Base-by-base conservation (phyloP, 2,797 vertebrate species). In the Orientallactaga sibirica region DNA sequence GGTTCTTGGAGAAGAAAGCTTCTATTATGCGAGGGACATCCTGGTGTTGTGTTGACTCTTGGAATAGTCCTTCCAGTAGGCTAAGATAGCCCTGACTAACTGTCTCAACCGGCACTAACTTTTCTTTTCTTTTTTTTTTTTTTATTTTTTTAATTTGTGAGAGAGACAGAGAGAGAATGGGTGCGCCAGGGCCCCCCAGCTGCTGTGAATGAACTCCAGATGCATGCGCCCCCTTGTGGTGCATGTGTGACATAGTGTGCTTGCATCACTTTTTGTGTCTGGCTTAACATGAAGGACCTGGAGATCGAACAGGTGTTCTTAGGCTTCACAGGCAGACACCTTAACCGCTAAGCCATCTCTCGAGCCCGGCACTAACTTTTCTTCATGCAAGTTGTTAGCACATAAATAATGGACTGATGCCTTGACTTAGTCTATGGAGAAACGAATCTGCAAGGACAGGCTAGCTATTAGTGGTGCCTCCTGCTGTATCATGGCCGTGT, bases 401-500 rank as follows among this genome's bases (percentile, higher is more conserved):
- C 84, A 84, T 48, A 80, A 20, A 43, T n/a, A 73, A 64, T 3
- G 5, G 86, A 68, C 7, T 2, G 73, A 29, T 2, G 6, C 61
- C 41, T 58, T 78, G 61, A 29, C 77, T 89, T 92, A 74, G 16
- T 73, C 58, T 73, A 55, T 18, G 48, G n/a, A 91, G 55, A 94
- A n/a, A 76, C 18, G 76, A 71, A 89, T 77, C 33, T 77, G 27
- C 76, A 27, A 15, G 22, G 84, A 88, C 52, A 73, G 76, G 62
- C 48, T 86, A 64, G 75, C 77, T 67, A n/a, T 71, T 75, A 12
- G 6, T n/a, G 27, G 3, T 29, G 3, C 43, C 52, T 84, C 41
- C 73, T 79, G 58, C 33, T 43, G 41, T 58, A 55, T 61, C 41
- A 8, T 5, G 9, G 62, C 78, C 22, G 3, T 2, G 55, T 9